phyloP scores from a whole-genome alignment of 2,797 vertebrate species.

The Urophycis tenuis region DNA sequence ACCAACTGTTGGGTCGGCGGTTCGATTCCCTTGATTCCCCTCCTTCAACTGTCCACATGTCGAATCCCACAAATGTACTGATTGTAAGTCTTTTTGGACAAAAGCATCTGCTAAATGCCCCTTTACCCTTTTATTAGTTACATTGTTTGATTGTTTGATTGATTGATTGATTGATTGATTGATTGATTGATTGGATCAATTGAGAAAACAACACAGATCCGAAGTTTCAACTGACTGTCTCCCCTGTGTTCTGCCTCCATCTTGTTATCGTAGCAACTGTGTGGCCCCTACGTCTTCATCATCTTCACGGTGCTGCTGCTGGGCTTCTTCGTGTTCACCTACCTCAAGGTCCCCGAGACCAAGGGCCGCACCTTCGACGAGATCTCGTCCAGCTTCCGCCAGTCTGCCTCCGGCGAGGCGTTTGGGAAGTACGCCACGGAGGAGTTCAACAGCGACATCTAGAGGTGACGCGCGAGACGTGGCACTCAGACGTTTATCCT shows the following conservation, averaged over 20 bases:
- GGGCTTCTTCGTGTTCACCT: conserved; percentile 93
- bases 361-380: conserved; percentile 92
- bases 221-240: not conserved
- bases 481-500: not conserved
- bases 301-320: conserved; percentile 89
- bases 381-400: conserved; percentile 86
- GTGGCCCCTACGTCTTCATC: conserved; percentile 91
- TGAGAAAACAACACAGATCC: not conserved
- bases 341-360: conserved; percentile 96
- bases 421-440: conserved; percentile 78
- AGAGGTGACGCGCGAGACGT: not conserved
- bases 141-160: too few relatives aligned
- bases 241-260: not conserved
- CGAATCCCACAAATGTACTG: too few relatives aligned
- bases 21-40: too few relatives aligned
- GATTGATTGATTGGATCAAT: not conserved
- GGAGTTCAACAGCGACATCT: conserved; percentile 75
- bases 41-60: too few relatives aligned
- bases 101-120: too few relatives aligned
- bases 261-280: conserved; percentile 75
- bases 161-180: too few relatives aligned
- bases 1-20: too few relatives aligned
- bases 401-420: conserved; percentile 60
- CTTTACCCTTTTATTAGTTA: too few relatives aligned
- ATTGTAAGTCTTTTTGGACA: too few relatives aligned